Evolutionary conservation across 2,113 vertebrate species (phyloP), one percentile per base, ranked within the genome.

Genomic region (Menidia beryllina): DNA sequence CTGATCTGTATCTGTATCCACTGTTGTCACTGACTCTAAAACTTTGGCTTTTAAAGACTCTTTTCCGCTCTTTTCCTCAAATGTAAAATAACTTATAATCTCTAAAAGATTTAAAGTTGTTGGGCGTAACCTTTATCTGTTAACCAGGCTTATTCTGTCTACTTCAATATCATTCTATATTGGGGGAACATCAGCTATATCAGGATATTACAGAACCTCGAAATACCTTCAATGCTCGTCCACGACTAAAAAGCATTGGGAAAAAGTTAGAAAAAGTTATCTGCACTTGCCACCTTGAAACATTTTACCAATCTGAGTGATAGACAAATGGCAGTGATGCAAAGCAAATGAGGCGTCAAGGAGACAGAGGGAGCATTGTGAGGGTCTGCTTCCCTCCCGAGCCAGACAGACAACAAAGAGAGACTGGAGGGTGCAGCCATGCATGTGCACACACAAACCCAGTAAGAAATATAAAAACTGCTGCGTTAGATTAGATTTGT

Each of bases 301-400:
- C 60, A 58, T 74, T 69, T 55, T 43, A 71, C 51, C 3, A 3
- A 39, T 71, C 49, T 45, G 34, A 26, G 45, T 55, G 45, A 59
- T 36, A 77, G 64, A 69, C 45, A 43, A 70, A 61, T 52, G 43
- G 26, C 49, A 50, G 63, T 41, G 69, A 88, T 76, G 61, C 26
- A 70, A 87, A 59, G 81, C 75, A 83, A 69, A 67, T 25, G 30
- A 84, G 68, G 27, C 68, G 21, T 67, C 38, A n/a, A 53, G 67
- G 61, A 59, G 74, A 89, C 88, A 89, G 87, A 87, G 81, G 81
- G 71, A 68, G 77, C 72, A 86, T 90, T 90, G 86, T 86, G 76
- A 71, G 77, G 74, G 64, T 83, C 78, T 49, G 55, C 52, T 74
- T 58, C 55, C 61, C 82, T 84, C 82, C 64, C 9, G 34, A 73